Conservation (phyloP, 2,113 vertebrate species). For the Lagenorhynchus albirostris region DNA sequence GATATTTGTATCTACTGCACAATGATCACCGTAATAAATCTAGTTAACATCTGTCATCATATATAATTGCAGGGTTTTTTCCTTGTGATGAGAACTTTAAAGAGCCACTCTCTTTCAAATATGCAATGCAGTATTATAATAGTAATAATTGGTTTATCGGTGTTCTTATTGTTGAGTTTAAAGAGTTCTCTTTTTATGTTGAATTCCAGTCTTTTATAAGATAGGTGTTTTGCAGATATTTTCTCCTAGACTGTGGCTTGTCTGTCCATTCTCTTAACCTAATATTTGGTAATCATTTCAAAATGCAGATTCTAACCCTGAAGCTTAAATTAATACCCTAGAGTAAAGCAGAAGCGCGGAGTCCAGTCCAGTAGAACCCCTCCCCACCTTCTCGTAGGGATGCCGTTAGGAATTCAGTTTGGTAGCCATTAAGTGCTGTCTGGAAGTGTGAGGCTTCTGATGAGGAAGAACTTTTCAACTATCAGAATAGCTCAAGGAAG, state of each 20-base stretch:
- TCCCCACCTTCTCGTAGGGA: accelerated
- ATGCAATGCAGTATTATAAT: neutral
- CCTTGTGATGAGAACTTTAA: neutral
- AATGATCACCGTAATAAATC: neutral
- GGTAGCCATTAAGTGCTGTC: neutral
- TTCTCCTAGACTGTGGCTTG: neutral
- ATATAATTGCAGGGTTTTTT: neutral
- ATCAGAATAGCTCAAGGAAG: neutral
- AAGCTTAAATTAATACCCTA: neutral
- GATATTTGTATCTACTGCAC: neutral
- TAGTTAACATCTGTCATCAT: neutral
- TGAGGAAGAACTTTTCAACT: neutral
- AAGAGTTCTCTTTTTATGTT: neutral
- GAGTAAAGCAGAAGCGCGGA: neutral
- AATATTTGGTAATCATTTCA: neutral
- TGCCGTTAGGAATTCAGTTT: neutral
- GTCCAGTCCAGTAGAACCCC: accelerated
- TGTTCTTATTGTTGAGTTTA: neutral
- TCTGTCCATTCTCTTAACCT: neutral
- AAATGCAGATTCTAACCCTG: neutral
- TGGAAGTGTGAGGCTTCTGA: neutral
- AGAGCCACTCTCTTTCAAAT: neutral
- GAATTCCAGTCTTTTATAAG: neutral
- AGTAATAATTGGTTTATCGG: neutral
- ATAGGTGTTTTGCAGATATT: neutral